These are phyloP conservation scores for Drosophila pegasa DNA, from an alignment of 2,888 invertebrate genomes.

Conservation along the genomic window DNA sequence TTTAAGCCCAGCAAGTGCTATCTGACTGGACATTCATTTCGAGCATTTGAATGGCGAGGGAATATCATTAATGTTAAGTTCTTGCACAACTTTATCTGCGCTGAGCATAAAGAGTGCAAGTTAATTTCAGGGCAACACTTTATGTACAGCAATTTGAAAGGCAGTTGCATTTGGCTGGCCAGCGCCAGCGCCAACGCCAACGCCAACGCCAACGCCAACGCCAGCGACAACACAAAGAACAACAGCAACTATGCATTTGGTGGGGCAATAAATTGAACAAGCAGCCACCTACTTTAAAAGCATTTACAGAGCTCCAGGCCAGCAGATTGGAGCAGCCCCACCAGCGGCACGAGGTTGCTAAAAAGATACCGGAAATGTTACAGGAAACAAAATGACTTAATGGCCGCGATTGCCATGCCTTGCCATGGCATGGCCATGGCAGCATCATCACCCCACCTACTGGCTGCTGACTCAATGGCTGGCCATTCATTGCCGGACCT, in stretches of 20 bases:
- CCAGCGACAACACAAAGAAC: slow-evolving; percentile 17
- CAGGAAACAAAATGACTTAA: slow-evolving; percentile 79
- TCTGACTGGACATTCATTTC: slow-evolving; percentile 6
- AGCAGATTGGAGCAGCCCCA: slow-evolving; percentile 11
- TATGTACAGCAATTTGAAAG: slow-evolving; percentile 58
- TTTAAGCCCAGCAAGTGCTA: background rate
- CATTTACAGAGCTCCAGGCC: slow-evolving; percentile 53
- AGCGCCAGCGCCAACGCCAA: slow-evolving; percentile 16
- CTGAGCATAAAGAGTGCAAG: slow-evolving; percentile 51
- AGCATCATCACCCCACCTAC: slow-evolving; percentile 15
- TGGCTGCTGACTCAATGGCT: slow-evolving; percentile 10
- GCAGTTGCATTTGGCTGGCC: slow-evolving; percentile 47
- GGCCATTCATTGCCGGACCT: slow-evolving; percentile 62
- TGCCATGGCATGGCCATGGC: slow-evolving; percentile 47
- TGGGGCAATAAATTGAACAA: slow-evolving; percentile 70
- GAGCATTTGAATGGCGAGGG: slow-evolving; percentile 7
- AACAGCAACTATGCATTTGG: slow-evolving; percentile 62
- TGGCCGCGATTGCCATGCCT: slow-evolving; percentile 74
- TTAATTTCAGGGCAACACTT: slow-evolving; percentile 66
- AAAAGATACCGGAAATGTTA: slow-evolving; percentile 79
- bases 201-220: slow-evolving; percentile 33
- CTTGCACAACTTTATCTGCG: slow-evolving; percentile 50
- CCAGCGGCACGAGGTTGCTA: slow-evolving; percentile 55
- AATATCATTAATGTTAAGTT: slow-evolving; percentile 38
- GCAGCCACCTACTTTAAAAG: slow-evolving; percentile 74